phyloP scores from a whole-genome alignment of 2,888 invertebrate species.

The Drosophila rubida region DNA sequence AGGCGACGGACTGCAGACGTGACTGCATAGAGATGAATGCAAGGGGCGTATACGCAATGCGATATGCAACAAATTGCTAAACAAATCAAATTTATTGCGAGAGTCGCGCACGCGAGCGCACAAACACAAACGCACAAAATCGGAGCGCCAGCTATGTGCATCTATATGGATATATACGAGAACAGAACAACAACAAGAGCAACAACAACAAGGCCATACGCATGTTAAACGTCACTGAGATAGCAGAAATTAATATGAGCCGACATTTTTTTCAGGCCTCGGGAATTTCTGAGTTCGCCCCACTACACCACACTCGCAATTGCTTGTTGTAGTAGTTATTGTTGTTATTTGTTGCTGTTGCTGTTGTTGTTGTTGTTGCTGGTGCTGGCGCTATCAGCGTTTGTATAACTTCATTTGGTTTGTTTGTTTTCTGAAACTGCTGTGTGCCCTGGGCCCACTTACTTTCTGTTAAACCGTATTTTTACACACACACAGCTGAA shows the following conservation, averaged over 20 bases:
- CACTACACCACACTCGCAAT: conserved; percentile 9
- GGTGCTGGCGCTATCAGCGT: conserved; percentile 61
- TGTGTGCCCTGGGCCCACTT: conserved; percentile 44
- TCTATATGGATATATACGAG: conserved; percentile 4
- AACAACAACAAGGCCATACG: conserved; percentile 46
- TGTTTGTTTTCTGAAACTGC: conserved; percentile 50
- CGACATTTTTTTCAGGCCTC: conserved; percentile 53
- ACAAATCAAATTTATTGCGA: conserved; percentile 79
- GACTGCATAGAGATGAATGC: conserved; percentile 70
- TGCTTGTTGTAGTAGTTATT: conserved; percentile 18
- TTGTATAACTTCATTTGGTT: conserved; percentile 74
- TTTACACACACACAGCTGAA: conserved; percentile 34
- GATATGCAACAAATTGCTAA: conserved; percentile 81
- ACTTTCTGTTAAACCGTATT: conserved; percentile 64
- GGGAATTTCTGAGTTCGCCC: conserved; percentile 28
- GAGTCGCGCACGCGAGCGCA: conserved; percentile 46
- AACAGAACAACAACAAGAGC: conserved; percentile 5
- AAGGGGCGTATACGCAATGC: conserved; percentile 79
- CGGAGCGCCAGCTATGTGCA: conserved; percentile 1
- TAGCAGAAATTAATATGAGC: conserved; percentile 73
- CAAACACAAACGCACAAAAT: conserved; percentile 9
- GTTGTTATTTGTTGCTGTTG: conserved; percentile 12
- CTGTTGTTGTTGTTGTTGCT: conserved; percentile 20
- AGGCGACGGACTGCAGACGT: conserved; percentile 54
- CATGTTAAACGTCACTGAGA: conserved; percentile 67